These are phyloP conservation scores for Tipula helvola DNA, from an alignment of 2,888 invertebrate genomes.

Conservation along the genomic window DNA sequence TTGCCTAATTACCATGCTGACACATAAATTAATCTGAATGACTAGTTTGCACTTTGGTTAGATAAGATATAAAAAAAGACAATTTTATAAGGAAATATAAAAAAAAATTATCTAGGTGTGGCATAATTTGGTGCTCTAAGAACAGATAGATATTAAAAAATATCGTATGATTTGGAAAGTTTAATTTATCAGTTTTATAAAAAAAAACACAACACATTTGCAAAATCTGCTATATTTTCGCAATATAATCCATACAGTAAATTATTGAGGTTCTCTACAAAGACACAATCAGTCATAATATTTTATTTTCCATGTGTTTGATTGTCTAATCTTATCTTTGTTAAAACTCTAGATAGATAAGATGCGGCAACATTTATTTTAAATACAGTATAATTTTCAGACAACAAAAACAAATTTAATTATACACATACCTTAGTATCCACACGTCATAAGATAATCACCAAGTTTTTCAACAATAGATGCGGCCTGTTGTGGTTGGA, in stretches of 20 bases:
- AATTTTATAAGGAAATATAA: background rate
- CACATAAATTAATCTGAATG: no score
- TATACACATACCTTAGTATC: constrained; percentile 63
- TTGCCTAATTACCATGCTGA: no score
- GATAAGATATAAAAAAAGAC: background rate
- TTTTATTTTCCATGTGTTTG: background rate
- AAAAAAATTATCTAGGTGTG: background rate
- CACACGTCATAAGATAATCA: constrained; percentile 93
- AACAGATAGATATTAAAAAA: background rate
- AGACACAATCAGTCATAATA: background rate
- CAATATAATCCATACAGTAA: background rate
- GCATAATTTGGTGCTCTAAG: background rate
- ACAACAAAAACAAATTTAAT: background rate
- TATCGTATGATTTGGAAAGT: background rate
- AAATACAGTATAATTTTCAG: background rate
- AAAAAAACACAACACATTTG: background rate
- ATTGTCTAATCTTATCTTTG: background rate
- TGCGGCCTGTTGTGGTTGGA: constrained; percentile 93
- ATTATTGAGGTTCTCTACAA: background rate
- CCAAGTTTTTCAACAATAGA: constrained; percentile 95
- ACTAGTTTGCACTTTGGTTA: no score
- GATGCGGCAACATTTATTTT: background rate
- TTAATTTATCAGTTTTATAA: background rate
- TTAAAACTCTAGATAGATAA: background rate
- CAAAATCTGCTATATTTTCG: background rate